These are phyloP conservation scores for Planiliza haematocheilus DNA, from an alignment of 2,113 vertebrate species.

Conservation along the genomic window DNA sequence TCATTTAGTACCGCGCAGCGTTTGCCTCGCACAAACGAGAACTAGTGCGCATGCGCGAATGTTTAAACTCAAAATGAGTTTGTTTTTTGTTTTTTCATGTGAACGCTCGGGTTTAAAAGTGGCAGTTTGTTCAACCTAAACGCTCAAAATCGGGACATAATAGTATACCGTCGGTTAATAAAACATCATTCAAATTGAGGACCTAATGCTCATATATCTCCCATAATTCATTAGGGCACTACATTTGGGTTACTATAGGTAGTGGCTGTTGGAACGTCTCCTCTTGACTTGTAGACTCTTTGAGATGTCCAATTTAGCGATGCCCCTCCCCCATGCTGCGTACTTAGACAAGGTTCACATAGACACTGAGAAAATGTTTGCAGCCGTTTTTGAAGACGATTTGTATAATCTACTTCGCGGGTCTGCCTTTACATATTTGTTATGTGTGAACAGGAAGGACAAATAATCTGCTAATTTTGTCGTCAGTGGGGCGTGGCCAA, in stretches of 20 bases:
- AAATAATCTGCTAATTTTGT: neutral
- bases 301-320: neutral
- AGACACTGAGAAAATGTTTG: neutral
- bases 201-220: neutral
- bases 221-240: constrained; percentile 14
- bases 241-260: accelerated
- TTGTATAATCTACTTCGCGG: too few relatives aligned
- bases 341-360: too few relatives aligned
- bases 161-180: too few relatives aligned
- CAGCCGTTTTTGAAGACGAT: accelerated
- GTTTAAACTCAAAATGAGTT: neutral
- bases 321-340: neutral
- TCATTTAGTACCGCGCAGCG: constrained; percentile 15
- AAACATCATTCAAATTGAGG: too few relatives aligned
- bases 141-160: too few relatives aligned
- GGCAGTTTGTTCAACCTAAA: too few relatives aligned
- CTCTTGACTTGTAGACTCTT: constrained; percentile 1
- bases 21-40: neutral
- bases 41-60: constrained; percentile 60
- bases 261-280: neutral
- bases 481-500: constrained; percentile 62
- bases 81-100: neutral
- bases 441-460: neutral
- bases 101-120: too few relatives aligned
- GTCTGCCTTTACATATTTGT: too few relatives aligned